Evolutionary conservation across 1,140 invertebrate genomes (phyloP).

Genomic region (Drosophila sproati): DNA sequence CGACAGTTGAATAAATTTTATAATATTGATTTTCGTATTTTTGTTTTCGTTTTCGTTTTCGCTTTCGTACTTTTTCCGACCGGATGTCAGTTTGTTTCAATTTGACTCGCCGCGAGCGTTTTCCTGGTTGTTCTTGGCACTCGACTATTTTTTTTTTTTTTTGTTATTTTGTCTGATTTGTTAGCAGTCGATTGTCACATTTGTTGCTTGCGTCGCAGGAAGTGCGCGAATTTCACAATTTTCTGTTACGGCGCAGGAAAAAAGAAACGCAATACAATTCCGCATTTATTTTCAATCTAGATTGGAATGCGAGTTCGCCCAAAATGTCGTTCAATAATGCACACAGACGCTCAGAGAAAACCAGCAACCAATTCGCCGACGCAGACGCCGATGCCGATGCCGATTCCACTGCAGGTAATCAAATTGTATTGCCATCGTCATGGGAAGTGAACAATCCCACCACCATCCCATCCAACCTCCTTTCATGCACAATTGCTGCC

Average conservation of each 20-base stretch:
- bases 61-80: neutral
- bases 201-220: conserved; percentile 29
- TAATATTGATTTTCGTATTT: conserved; percentile 15
- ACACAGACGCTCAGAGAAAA: conserved; percentile 1
- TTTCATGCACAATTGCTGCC: neutral
- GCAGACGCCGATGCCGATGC: neutral
- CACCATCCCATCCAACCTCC: no score
- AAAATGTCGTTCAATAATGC: conserved; percentile 33
- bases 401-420: conserved; percentile 44
- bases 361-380: neutral
- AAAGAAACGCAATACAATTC: conserved; percentile 9
- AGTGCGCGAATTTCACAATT: conserved; percentile 35
- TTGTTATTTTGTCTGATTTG: conserved; percentile 17
- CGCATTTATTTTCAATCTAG: conserved; percentile 37
- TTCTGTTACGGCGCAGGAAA: conserved; percentile 22
- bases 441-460: no score
- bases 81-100: conserved; percentile 22
- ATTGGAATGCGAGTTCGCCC: conserved; percentile 5
- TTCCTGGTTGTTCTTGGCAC: neutral
- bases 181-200: conserved; percentile 33
- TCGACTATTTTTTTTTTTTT: neutral
- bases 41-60: neutral
- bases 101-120: conserved; percentile 28
- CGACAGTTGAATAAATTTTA: conserved; percentile 10
- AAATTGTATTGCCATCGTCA: conserved; percentile 20